Evolutionary conservation across 2,888 invertebrate species (phyloP), one percentile per base, ranked within the genome.

Genomic region (Chloroclystis v-ata): DNA sequence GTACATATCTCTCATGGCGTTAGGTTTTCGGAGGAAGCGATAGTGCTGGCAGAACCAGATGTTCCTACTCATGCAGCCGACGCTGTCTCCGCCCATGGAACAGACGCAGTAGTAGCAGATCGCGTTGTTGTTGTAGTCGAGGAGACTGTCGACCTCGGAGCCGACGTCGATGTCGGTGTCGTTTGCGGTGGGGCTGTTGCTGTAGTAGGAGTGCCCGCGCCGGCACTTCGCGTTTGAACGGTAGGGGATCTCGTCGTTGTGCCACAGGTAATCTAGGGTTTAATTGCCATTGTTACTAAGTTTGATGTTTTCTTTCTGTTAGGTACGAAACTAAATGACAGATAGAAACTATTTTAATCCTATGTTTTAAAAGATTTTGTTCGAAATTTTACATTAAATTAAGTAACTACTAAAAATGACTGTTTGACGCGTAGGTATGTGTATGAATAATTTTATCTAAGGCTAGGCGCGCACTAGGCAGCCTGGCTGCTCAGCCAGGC

Each of bases 201-300:
- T 77, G 67, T 86, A 86, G 67, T 78, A 86, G 1, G 82, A 75
- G 6, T 59, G 61, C 0, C 75, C 76, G 10, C 85, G 69, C 14
- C 45, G 61, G 56, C 85, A 86, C 13, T 61, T 69, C 0, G 80
- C 75, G 1, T 61, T 62, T 0, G 72, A 26, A 0, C 67, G 59
- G 62, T 81, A 82, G 0, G 85, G 84, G 7, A 86, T 81, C 56
- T 86, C 85, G 52, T 80, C 82, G 59, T 78, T 70, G 64, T 84
- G 82, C 82, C 82, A 85, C 38, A 85, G 59, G 57, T 75, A 75
- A 75, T 86, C 85, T 84, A 75, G 37, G 49, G 39, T 56, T 39
- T 33, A 5, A 45, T 16, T 33, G 16, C 4, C 16, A 14, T 5
- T 9, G 5, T 32, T 9, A 33, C n/a, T 6, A 26, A 9, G 9